Evolutionary conservation across 1,140 invertebrate species (phyloP).

Genomic region (Seison nebaliae): DNA sequence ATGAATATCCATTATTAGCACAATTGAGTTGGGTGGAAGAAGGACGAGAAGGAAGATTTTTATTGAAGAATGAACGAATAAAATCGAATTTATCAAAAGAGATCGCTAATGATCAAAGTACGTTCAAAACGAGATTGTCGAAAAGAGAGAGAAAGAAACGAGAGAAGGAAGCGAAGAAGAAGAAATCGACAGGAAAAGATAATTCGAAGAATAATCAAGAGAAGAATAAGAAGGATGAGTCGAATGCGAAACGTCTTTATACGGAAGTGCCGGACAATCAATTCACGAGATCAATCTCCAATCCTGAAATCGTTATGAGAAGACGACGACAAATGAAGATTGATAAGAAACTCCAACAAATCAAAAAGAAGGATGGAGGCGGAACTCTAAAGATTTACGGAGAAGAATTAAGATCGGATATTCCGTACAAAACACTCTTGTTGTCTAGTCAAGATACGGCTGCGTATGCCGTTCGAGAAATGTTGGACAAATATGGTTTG

Average conservation of each 20-base stretch:
- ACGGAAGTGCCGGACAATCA: slow-evolving; percentile 73
- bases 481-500: slow-evolving; percentile 81
- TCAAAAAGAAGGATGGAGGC: slow-evolving; percentile 51
- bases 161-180: slow-evolving; percentile 79
- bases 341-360: slow-evolving; percentile 80
- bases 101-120: slow-evolving; percentile 24
- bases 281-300: slow-evolving; percentile 88
- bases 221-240: slow-evolving; percentile 67
- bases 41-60: slow-evolving; percentile 78
- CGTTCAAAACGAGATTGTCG: slow-evolving; percentile 55
- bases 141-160: slow-evolving; percentile 91
- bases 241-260: slow-evolving; percentile 30
- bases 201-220: slow-evolving; percentile 94
- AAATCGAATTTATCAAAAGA: slow-evolving; percentile 13
- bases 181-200: slow-evolving; percentile 38
- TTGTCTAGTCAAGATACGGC: slow-evolving; percentile 71
- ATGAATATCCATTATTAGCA: slow-evolving; percentile 80
- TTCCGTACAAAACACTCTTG: slow-evolving; percentile 87
- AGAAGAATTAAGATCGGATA: slow-evolving; percentile 71
- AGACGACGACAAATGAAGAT: slow-evolving; percentile 78
- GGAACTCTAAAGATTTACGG: slow-evolving; percentile 94
- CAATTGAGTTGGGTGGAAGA: slow-evolving; percentile 96
- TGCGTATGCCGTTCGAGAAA: slow-evolving; percentile 66
- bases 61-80: slow-evolving; percentile 53
- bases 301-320: slow-evolving; percentile 94